phyloP scores from a whole-genome alignment of 2,113 vertebrate genomes.

The Prolemur simus region DNA sequence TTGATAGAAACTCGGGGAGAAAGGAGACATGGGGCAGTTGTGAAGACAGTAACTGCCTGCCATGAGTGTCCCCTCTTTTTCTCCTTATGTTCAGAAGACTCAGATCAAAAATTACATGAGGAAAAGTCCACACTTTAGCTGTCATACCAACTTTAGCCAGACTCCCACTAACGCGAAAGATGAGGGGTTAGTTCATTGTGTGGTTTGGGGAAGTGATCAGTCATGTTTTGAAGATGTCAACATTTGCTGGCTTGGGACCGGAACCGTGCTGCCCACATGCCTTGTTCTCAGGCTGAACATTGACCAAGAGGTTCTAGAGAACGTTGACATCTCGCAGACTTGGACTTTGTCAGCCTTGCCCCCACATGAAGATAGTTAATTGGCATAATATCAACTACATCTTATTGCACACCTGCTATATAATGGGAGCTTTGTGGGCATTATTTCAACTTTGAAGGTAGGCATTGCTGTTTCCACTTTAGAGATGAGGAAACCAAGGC shows the following conservation, averaged over 20 bases:
- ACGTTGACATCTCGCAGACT: background rate
- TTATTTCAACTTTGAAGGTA: background rate
- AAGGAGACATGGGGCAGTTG: background rate
- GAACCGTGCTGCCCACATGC: background rate
- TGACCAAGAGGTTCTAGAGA: background rate
- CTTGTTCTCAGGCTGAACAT: background rate
- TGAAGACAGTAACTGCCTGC: background rate
- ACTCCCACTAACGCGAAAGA: background rate
- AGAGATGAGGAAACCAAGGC: background rate
- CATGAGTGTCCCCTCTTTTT: background rate
- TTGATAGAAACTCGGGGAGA: background rate
- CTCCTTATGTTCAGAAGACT: background rate
- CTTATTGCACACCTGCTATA: fast-evolving
- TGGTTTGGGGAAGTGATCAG: background rate
- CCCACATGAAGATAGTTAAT: background rate
- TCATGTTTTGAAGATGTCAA: background rate
- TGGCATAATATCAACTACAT: background rate
- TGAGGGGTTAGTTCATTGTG: background rate
- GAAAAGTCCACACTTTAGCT: background rate
- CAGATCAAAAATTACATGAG: background rate
- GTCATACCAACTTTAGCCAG: background rate
- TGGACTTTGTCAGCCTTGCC: background rate
- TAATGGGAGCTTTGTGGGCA: background rate
- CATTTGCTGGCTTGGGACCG: background rate
- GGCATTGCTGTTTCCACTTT: background rate